A percentile compares a stretch with the other conserved stretches of the same genome.
Evolutionary conservation across 2,113 vertebrate species (phyloP).

Genomic region (Onychorhynchus coronatus): DNA sequence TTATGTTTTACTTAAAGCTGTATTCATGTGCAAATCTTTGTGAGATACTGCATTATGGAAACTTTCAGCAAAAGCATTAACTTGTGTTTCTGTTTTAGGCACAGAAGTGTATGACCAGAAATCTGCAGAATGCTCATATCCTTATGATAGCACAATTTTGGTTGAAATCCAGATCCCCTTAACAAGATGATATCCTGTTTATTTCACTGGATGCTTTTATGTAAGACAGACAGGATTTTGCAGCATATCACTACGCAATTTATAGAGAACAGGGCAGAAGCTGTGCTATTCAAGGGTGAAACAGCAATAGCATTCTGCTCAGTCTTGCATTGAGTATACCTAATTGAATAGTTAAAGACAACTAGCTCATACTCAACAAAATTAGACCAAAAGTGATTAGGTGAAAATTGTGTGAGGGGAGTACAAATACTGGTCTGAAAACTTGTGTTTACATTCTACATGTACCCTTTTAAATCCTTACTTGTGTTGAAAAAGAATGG

Average conservation of each 20-base stretch:
- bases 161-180: not conserved
- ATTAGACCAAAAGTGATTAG: not conserved
- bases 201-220: not conserved
- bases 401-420: not conserved
- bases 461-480: not conserved
- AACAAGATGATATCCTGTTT: not conserved
- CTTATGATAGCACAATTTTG: not conserved
- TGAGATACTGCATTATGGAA: not conserved
- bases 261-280: not conserved
- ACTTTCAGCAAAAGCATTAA: not conserved
- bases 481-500: not conserved
- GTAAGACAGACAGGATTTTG: not conserved
- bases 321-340: not conserved
- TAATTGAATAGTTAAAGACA: not conserved
- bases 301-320: not conserved
- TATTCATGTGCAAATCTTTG: not conserved
- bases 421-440: not conserved
- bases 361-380: not conserved
- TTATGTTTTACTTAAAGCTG: not conserved
- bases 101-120: not conserved
- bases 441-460: not conserved
- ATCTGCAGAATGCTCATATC: not conserved
- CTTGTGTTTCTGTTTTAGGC: not conserved
- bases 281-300: not conserved
- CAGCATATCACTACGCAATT: rapidly evolving